Conservation (phyloP, 2,888 invertebrate genomes). For the Bellardia pandia region DNA sequence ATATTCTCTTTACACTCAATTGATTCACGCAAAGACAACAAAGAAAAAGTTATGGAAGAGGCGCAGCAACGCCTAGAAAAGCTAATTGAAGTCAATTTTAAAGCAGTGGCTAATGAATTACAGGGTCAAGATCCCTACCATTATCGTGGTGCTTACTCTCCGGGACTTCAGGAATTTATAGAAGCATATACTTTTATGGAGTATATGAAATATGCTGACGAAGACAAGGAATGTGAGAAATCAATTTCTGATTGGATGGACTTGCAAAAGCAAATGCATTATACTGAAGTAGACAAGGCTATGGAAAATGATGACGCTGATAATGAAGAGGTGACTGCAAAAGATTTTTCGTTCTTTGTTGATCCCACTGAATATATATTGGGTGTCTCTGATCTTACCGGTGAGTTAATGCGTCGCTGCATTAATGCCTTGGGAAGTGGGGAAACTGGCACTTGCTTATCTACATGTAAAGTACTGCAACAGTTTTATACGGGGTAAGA, state of each 20-base stretch:
- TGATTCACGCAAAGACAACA: constrained; percentile 86
- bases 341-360: constrained; percentile 79
- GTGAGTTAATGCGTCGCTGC: constrained; percentile 95
- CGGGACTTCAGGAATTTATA: constrained; percentile 91
- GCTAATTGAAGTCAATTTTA: constrained; percentile 85
- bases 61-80: constrained; percentile 88
- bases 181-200: constrained; percentile 93
- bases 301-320: constrained; percentile 37
- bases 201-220: constrained; percentile 84
- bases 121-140: constrained; percentile 89
- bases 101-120: constrained; percentile 90
- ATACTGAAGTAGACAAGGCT: constrained; percentile 74
- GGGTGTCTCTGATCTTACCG: constrained; percentile 94
- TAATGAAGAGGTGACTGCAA: constrained; percentile 37
- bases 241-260: constrained; percentile 87
- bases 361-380: constrained; percentile 87
- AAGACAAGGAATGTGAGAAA: constrained; percentile 83
- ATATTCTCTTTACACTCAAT: constrained; percentile 94
- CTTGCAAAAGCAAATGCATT: constrained; percentile 86
- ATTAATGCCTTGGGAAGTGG: constrained; percentile 92
- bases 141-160: constrained; percentile 88
- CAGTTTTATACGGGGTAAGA: constrained; percentile 81
- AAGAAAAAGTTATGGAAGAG: constrained; percentile 85
- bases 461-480: constrained; percentile 89
- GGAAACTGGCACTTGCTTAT: constrained; percentile 89